Conservation (phyloP, 2,113 vertebrate species). For the Malaclemys terrapin region DNA sequence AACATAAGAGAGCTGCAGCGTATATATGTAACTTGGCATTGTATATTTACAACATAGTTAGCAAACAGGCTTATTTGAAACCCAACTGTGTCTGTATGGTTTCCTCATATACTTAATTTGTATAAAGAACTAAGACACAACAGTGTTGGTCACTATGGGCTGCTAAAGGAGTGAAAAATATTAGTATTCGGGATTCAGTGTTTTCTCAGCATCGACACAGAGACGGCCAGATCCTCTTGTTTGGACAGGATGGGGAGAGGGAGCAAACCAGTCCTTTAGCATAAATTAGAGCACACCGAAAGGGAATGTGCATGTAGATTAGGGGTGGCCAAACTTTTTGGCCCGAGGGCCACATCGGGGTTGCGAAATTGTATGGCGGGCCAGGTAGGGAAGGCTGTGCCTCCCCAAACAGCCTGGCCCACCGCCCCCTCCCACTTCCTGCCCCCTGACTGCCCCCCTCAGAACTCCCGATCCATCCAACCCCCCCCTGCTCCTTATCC, state of each 20-base stretch:
- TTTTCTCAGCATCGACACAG: neutral
- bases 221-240: conserved; percentile 34
- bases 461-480: no score
- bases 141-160: neutral
- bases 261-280: neutral
- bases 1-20: neutral
- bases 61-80: conserved; percentile 41
- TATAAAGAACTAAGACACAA: neutral
- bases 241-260: neutral
- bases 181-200: conserved; percentile 21
- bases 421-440: no score
- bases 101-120: conserved; percentile 30
- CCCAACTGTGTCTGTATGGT: conserved; percentile 40
- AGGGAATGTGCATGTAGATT: neutral
- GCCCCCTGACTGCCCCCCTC: no score
- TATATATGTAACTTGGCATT: conserved; percentile 2
- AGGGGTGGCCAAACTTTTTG: no score
- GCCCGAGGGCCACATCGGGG: no score
- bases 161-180: conserved; percentile 32
- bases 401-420: no score
- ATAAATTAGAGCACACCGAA: neutral
- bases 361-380: no score
- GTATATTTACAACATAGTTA: neutral
- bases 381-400: no score
- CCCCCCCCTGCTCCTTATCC: no score